Conservation (phyloP, 2,888 invertebrate species). For the Ypsolopha sequella region DNA sequence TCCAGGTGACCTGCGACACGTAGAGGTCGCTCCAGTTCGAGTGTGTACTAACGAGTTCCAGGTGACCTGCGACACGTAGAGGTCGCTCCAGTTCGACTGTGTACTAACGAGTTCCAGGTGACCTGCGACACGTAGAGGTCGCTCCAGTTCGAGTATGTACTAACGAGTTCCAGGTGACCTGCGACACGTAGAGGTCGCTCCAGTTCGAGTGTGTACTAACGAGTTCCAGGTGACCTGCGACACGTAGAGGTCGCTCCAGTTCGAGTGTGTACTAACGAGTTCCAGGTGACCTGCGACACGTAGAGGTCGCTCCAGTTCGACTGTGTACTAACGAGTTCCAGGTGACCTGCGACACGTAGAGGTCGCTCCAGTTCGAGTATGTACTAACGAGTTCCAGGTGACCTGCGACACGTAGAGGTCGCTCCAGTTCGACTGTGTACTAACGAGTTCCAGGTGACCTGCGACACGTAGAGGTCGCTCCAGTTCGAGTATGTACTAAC, state of each 20-base stretch:
- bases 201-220: slow-evolving; percentile 70
- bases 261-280: slow-evolving; percentile 70
- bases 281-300: slow-evolving; percentile 77
- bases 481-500: slow-evolving; percentile 70
- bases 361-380: slow-evolving; percentile 66
- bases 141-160: slow-evolving; percentile 58
- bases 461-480: slow-evolving; percentile 71
- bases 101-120: slow-evolving; percentile 77
- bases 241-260: slow-evolving; percentile 68
- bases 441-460: slow-evolving; percentile 77
- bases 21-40: slow-evolving; percentile 71
- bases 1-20: slow-evolving; percentile 77
- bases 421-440: too few species aligned
- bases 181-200: slow-evolving; percentile 71
- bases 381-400: slow-evolving; percentile 77
- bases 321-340: slow-evolving; percentile 78
- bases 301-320: slow-evolving; percentile 70
- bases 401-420: slow-evolving; percentile 75
- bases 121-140: slow-evolving; percentile 75
- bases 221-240: slow-evolving; percentile 77
- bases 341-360: slow-evolving; percentile 75
- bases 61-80: slow-evolving; percentile 75
- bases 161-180: slow-evolving; percentile 77
- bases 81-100: slow-evolving; percentile 64
- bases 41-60: slow-evolving; percentile 76